phyloP scores from a whole-genome alignment of 2,797 vertebrate species.

The Scyliorhinus canicula region DNA sequence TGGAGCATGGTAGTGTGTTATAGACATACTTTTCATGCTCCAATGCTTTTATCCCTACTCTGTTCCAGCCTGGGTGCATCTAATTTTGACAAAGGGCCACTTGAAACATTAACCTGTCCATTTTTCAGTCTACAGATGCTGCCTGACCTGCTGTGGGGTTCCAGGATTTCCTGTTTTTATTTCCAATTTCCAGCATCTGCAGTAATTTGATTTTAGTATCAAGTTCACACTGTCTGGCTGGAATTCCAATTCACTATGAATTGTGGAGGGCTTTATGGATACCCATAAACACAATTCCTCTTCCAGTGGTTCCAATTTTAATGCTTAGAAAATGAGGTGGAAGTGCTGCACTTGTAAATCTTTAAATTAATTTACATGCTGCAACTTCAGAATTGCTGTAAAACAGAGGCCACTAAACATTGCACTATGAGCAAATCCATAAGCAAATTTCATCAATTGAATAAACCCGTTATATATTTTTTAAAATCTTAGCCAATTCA shows the following conservation, averaged over 20 bases:
- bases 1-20: background rate
- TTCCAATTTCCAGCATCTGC: background rate
- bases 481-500: background rate
- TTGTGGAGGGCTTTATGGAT: background rate
- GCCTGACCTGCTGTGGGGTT: background rate
- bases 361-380: background rate
- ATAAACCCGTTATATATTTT: background rate
- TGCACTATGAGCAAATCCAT: background rate
- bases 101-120: background rate
- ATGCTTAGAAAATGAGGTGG: background rate
- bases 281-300: background rate
- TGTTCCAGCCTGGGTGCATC: background rate
- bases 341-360: background rate
- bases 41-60: background rate
- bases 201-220: background rate
- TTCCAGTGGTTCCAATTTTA: background rate
- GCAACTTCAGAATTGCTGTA: background rate
- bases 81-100: background rate
- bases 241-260: background rate
- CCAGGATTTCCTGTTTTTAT: background rate
- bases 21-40: background rate
- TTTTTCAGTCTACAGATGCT: background rate
- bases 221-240: background rate
- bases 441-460: background rate
- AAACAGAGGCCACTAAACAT: background rate